phyloP scores from a whole-genome alignment of 2,888 invertebrate species.

The Mamestra brassicae region DNA sequence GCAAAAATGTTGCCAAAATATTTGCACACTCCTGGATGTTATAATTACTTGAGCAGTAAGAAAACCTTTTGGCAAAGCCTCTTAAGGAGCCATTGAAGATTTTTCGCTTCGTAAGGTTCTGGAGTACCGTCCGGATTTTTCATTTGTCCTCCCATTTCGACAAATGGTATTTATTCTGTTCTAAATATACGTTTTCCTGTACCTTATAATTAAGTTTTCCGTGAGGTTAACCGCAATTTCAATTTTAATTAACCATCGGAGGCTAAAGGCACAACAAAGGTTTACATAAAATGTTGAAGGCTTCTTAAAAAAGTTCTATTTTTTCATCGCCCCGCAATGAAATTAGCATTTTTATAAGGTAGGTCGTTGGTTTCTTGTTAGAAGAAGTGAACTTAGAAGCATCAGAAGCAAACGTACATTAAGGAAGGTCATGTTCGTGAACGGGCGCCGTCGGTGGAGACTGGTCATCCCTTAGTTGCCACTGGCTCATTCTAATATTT shows the following conservation, averaged over 20 bases:
- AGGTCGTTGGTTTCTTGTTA: conserved; percentile 27
- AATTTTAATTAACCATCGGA: conserved; percentile 53
- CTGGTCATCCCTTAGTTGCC: no score
- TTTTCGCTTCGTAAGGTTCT: conserved; percentile 2
- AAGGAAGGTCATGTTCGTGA: no score
- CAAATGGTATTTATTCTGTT: not conserved
- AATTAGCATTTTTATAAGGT: conserved; percentile 56
- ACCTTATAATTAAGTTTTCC: conserved; percentile 17
- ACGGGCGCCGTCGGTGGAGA: no score
- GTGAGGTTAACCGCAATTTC: conserved; percentile 43
- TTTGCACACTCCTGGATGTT: not conserved
- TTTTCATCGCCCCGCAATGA: conserved; percentile 35
- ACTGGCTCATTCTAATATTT: no score
- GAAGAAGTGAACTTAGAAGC: conserved; percentile 4
- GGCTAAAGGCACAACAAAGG: conserved; percentile 20
- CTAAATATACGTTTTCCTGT: conserved; percentile 47
- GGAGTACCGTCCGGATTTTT: not conserved
- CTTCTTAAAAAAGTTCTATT: conserved; percentile 15
- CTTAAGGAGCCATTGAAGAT: not conserved
- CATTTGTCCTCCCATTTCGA: not conserved
- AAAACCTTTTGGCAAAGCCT: not conserved
- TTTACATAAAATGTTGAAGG: conserved; percentile 37
- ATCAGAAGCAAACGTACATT: conserved; percentile 14
- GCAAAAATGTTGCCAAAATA: not conserved
- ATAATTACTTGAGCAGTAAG: not conserved